Percentiles rank a stretch among this genome's conserved stretches.
Evolutionary conservation across 2,797 vertebrate genomes (phyloP).

Genomic region (Cetoscarus ocellatus): DNA sequence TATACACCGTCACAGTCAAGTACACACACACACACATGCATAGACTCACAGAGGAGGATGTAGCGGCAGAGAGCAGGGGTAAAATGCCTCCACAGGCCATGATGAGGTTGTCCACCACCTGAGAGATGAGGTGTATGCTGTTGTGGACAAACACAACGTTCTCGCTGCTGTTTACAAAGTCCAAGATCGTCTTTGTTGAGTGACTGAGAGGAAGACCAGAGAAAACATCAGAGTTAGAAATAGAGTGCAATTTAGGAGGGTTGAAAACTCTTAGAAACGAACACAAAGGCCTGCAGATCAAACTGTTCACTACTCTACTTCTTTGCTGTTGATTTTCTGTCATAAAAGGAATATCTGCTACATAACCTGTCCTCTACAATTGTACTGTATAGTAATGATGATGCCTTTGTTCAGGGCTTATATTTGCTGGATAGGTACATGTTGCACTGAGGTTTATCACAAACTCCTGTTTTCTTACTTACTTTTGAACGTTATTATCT

Average conservation of each 20-base stretch:
- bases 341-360: too few relatives aligned
- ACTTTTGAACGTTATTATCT: too few relatives aligned
- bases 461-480: too few relatives aligned
- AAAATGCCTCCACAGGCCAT: constrained; percentile 98
- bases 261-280: neutral
- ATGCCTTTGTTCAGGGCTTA: too few relatives aligned
- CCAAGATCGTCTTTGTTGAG: constrained; percentile 97
- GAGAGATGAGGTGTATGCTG: constrained; percentile 97
- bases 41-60: constrained; percentile 88
- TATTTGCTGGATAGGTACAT: too few relatives aligned
- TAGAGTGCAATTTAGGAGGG: neutral
- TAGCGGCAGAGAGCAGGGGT: constrained; percentile 96
- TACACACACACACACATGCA: neutral
- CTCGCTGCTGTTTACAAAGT: constrained; percentile 99
- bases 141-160: constrained; percentile 98
- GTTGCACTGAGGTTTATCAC: too few relatives aligned
- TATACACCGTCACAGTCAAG: constrained; percentile 8
- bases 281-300: too few relatives aligned
- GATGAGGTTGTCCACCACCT: constrained; percentile 98
- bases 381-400: too few relatives aligned
- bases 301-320: neutral
- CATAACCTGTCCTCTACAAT: too few relatives aligned
- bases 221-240: neutral
- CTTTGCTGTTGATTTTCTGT: too few relatives aligned
- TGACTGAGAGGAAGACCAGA: constrained; percentile 83